A percentile compares a stretch with the other conserved stretches of the same genome.
phyloP scores from a whole-genome alignment of 2,888 invertebrate genomes.

The Cheilosia variabilis region DNA sequence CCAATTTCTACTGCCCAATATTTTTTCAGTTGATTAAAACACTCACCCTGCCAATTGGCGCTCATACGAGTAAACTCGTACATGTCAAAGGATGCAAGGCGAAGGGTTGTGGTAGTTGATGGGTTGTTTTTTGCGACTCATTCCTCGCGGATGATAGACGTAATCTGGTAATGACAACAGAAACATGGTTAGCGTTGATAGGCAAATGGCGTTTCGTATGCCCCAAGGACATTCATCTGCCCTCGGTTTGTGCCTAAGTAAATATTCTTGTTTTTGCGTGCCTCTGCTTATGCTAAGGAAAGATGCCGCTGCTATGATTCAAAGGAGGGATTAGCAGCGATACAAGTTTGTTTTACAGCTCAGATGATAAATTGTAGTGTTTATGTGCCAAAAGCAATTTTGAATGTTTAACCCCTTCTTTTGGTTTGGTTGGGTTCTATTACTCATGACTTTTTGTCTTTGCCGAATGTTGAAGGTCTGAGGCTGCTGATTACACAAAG shows the following conservation, averaged over 20 bases:
- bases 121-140: constrained; percentile 9
- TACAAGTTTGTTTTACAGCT: constrained; percentile 67
- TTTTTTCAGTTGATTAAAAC: constrained; percentile 71
- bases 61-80: not conserved
- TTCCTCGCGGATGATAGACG: constrained; percentile 11
- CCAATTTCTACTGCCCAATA: constrained; percentile 66
- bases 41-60: constrained; percentile 42
- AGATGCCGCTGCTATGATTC: constrained; percentile 16
- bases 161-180: constrained; percentile 48
- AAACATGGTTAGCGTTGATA: constrained; percentile 46
- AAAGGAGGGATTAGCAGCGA: constrained; percentile 55
- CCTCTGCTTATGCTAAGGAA: not conserved
- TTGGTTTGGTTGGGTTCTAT: not conserved
- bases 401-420: constrained; percentile 36
- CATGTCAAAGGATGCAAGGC: constrained; percentile 24
- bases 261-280: constrained; percentile 42
- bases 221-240: constrained; percentile 48
- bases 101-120: constrained; percentile 41
- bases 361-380: constrained; percentile 38
- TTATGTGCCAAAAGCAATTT: constrained; percentile 46
- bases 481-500: constrained; percentile 39
- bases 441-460: constrained; percentile 34
- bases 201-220: constrained; percentile 58
- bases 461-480: not conserved
- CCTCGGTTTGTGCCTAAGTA: constrained; percentile 37